Base-by-base conservation (phyloP, 2,888 invertebrate species). In the Mallateleia sp. region DNA sequence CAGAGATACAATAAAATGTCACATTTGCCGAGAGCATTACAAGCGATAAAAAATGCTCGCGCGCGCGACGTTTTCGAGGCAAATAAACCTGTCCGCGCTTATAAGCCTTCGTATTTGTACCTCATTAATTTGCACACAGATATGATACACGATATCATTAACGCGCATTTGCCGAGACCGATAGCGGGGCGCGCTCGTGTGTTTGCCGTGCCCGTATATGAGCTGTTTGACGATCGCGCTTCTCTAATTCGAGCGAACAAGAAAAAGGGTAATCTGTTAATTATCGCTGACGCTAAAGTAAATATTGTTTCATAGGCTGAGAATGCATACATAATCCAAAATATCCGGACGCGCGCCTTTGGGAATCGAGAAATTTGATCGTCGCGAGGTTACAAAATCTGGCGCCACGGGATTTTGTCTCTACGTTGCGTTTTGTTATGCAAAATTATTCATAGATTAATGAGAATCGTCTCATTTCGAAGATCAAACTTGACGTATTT, bases 111-210 rank as follows among this genome's bases (percentile, higher is more conserved):
- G 80, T 85, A 80, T 85, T 85, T 85, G 85, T 79, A 81, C 75
- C 62, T 80, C 85, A 80, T 85, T 85, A 85, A 85, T 71, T 80
- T 75, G 71, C 28, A 52, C 85, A 45, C 64, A 74, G 71, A 80
- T 80, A 85, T 85, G 75, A 85, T 75, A 71, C 80, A 81, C 67
- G 80, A 75, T 77, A 85, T 75, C 85, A 81, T 85, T 80, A 84
- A 83, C 64, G 78, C 34, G 52, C 77, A 71, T 71, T 83, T 71
- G 64, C 77, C 47, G 71, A 66, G 56, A 25, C 77, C 52, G 85
- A 81, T 85, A 85, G 80, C 83, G 66, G 71, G 71, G 77, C 50
- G 69, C 50, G 56, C 50, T 47, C 24, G 66, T 50, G 45, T 85
- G 69, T 85, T 85, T 85, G 67, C 78, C 34, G 74, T 54, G 62